These are phyloP conservation scores for Rhadina sibilatrix DNA, from an alignment of 2,113 vertebrate species.

Conservation along the genomic window DNA sequence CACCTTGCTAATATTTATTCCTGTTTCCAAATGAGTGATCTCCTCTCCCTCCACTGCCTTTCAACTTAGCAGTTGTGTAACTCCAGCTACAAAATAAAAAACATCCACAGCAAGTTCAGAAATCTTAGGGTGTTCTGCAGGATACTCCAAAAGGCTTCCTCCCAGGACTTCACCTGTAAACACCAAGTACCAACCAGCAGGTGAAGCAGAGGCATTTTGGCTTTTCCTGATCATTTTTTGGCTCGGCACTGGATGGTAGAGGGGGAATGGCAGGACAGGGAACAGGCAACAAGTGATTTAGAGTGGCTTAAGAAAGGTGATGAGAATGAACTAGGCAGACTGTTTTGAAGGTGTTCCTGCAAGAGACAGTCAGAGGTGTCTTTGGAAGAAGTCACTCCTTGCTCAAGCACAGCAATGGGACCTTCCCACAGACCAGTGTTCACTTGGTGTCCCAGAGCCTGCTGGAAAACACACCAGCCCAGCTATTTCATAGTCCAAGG, in stretches of 20 bases:
- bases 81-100: background rate
- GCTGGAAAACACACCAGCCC: background rate
- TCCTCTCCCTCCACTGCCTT: background rate
- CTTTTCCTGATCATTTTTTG: background rate
- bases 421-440: background rate
- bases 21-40: background rate
- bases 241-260: background rate
- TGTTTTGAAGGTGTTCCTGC: background rate
- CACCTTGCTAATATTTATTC: background rate
- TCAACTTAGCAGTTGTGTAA: background rate
- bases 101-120: background rate
- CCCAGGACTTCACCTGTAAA: background rate
- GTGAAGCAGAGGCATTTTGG: background rate
- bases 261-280: background rate
- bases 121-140: background rate
- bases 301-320: background rate
- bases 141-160: background rate
- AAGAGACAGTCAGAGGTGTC: background rate
- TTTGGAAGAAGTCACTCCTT: background rate
- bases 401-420: background rate
- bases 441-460: background rate
- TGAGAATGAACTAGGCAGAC: background rate
- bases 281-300: background rate
- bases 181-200: background rate
- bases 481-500: background rate